Base-by-base conservation (phyloP, 2,113 vertebrate genomes). In the Cardinalis cardinalis region DNA sequence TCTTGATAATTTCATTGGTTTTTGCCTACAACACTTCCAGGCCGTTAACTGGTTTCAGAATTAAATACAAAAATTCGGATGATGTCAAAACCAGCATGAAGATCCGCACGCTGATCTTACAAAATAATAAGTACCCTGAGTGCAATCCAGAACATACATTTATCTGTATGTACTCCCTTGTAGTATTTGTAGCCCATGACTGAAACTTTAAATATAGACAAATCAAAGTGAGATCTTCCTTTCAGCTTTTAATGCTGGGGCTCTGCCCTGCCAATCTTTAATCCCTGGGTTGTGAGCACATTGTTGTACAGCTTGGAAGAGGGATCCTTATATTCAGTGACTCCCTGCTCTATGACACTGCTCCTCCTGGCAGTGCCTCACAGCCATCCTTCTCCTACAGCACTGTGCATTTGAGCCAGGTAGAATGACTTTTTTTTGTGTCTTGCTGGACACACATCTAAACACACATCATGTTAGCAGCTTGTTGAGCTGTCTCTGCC, bases 41-140 rank as follows among this genome's bases (percentile, higher is more conserved):
- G 23, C 38, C 78, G 44, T 77, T 80, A 77, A 64, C 32, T 68
- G 32, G 29, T 90, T 88, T 89, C 58, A 92, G 61, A 78, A 95
- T 81, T 70, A 83, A 88, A 68, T 53, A 43, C 29, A 81, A 29
- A 68, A 88, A 82, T 51, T 93, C 65, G 81, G 58, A 68, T 73
- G 6, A 58, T 81, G 44, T 93, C 56, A 88, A 88, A 89, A 71
- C 9, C n/a, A 83, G 31, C 7, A 0, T 31, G 81, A 81, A 83
- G 34, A 76, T 70, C 52, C 0, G 0, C 32, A 46, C 0, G 0
- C 44, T 84, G 72, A 70, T 74, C 55, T 70, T 83, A n/a, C 29
- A 71, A 66, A 44, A 15, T n/a, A 18, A 9, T 29, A 51, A 87
- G 72, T 23, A 36, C 18, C 18, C 51, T 18, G 26, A 80, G 12